Conservation (phyloP, 2,113 vertebrate genomes). For the Macrotis lagotis region DNA sequence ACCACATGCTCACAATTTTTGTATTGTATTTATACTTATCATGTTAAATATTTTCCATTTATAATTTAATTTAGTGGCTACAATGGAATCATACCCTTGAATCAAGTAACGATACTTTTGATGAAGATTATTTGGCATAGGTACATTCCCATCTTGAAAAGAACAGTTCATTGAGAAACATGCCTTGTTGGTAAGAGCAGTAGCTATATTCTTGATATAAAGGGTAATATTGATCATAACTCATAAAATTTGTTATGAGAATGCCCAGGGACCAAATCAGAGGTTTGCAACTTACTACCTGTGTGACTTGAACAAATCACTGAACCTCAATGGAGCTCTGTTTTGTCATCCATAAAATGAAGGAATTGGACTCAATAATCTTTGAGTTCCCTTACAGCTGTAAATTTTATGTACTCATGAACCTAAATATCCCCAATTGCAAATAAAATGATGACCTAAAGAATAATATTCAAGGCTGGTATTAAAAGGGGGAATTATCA, state of each 20-base stretch:
- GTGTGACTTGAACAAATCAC: neutral
- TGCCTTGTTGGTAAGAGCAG: neutral
- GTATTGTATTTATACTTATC: neutral
- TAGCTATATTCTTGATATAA: neutral
- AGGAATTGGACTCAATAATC: neutral
- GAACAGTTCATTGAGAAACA: neutral
- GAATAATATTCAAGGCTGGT: neutral
- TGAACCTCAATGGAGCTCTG: neutral
- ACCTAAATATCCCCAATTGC: neutral
- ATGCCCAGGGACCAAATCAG: neutral
- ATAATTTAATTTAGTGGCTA: neutral
- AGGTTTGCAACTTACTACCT: neutral
- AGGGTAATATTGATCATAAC: neutral
- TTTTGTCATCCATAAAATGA: neutral
- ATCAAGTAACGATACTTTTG: neutral
- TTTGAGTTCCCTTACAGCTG: neutral
- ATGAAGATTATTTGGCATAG: neutral
- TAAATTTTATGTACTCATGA: neutral
- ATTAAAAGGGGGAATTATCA: neutral
- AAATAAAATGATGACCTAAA: neutral
- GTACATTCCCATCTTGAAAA: neutral
- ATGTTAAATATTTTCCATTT: neutral
- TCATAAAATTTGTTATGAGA: neutral
- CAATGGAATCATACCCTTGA: neutral
- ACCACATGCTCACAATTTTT: neutral